Evolutionary conservation across 1,140 invertebrate species (phyloP).

Genomic region (Ylistrum balloti): DNA sequence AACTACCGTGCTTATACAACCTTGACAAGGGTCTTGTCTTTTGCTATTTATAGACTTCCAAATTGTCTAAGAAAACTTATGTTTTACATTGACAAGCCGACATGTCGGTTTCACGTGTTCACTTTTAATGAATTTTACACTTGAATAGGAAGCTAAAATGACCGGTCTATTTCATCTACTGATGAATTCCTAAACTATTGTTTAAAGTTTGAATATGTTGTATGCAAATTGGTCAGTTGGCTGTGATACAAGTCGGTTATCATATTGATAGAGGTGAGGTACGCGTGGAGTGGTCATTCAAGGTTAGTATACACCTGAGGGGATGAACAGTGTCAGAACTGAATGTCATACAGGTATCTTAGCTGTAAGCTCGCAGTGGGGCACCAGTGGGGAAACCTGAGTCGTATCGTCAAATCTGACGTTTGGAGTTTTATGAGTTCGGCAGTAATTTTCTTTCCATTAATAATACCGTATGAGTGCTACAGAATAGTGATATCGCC

Average conservation of each 20-base stretch:
- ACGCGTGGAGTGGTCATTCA: slow-evolving; percentile 8
- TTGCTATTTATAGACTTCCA: neutral
- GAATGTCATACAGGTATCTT: slow-evolving; percentile 5
- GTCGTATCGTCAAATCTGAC: too few relatives aligned
- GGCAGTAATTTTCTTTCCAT: too few relatives aligned
- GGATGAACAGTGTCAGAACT: neutral
- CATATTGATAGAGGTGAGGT: neutral
- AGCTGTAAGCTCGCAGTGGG: neutral
- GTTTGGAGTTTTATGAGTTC: neutral
- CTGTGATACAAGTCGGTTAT: neutral
- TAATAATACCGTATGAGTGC: too few relatives aligned
- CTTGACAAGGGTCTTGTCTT: neutral
- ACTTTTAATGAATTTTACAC: too few relatives aligned
- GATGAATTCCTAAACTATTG: neutral
- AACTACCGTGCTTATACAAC: too few relatives aligned
- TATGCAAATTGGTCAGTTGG: slow-evolving; percentile 26
- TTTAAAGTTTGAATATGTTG: neutral
- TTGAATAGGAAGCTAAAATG: neutral
- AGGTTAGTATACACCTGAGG: slow-evolving; percentile 32
- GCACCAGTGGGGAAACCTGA: neutral
- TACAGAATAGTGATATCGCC: too few relatives aligned
- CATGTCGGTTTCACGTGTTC: neutral
- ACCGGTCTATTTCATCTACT: neutral
- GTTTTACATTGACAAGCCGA: neutral
- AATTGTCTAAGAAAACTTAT: neutral